Conservation (phyloP, 2,797 vertebrate species). For the Adrianichthys oophorus region DNA sequence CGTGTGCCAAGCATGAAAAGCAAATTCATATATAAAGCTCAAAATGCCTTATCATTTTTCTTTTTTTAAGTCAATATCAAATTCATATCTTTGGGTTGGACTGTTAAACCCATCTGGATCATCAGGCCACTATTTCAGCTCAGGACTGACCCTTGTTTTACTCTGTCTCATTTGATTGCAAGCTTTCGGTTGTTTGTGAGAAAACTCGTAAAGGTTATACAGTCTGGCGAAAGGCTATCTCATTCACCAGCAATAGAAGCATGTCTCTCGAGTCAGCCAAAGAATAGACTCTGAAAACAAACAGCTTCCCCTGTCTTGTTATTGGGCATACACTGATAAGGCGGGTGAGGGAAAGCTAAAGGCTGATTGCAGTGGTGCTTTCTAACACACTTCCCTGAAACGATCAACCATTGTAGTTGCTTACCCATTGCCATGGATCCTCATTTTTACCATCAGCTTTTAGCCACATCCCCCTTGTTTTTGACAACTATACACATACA, state of each 20-base stretch:
- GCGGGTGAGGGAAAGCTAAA: constrained; percentile 45
- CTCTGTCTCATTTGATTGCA: constrained; percentile 53
- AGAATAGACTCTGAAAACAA: constrained; percentile 65
- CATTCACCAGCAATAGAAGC: constrained; percentile 53
- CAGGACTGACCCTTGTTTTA: constrained; percentile 47
- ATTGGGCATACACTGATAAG: constrained; percentile 58
- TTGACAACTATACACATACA: constrained; percentile 43
- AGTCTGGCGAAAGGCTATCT: constrained; percentile 65
- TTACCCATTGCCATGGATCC: constrained; percentile 36
- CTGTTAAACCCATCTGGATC: constrained; percentile 8
- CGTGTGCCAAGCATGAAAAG: constrained; percentile 43
- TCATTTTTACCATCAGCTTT: constrained; percentile 43
- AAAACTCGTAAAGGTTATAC: constrained; percentile 66
- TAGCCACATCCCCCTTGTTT: constrained; percentile 49
- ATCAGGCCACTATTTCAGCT: constrained; percentile 24
- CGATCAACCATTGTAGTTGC: constrained; percentile 49
- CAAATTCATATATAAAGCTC: constrained; percentile 14
- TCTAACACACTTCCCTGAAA: constrained; percentile 52
- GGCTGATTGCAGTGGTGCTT: constrained; percentile 54
- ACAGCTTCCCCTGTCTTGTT: constrained; percentile 62
- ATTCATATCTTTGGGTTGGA: constrained; percentile 1
- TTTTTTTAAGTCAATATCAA: constrained; percentile 29
- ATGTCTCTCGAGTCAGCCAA: constrained; percentile 54
- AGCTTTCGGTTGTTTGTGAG: constrained; percentile 50
- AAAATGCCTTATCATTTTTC: constrained; percentile 26